Base-by-base conservation (phyloP, 2,113 vertebrate genomes). In the Grantiella picta region DNA sequence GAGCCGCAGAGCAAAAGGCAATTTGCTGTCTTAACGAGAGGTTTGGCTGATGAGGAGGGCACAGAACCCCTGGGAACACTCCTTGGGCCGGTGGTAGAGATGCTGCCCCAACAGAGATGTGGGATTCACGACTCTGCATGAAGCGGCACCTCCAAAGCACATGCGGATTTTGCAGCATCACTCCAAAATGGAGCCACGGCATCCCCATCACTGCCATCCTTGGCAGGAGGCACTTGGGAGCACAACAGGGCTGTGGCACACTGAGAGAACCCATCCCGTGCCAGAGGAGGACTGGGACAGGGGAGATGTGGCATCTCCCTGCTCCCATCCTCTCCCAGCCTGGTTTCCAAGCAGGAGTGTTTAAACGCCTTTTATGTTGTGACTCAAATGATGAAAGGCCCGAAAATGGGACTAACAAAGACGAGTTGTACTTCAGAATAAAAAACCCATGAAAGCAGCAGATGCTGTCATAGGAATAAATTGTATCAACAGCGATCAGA, bases 361-460 rank as follows among this genome's bases (percentile, higher is more conserved):
- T 95, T 91, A 95, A 95, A 96, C 60, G 91, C 89, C 95, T 97
- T 96, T 96, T 91, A 86, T 90, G 92, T 92, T 95, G 93, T 81
- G 85, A 92, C 79, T 88, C 82, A 86, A 85, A 81, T 47, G 95
- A 95, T 94, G 81, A 97, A 96, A 95, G 93, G 59, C 96, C 85
- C 2, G 5, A 89, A 94, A 95, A 96, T 79, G 90, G 83, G 89
- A 90, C 81, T 85, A 94, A 95, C 94, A 96, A 95, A 96, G 93
- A 87, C 18, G 59, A 86, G 94, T 93, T 91, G 79, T 93, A 82
- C 96, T 95, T 95, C 91, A 86, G 92, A 86, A 91, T 90, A 38
- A 96, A 95, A 92, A 81, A 12, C 14, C 92, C 68, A 61, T 86
- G 90, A 89, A 95, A 97, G 96, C 88, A 77, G 92, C 96, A 95